Base-by-base conservation (phyloP, 92 coral and sea anemone genomes). In the Parazoanthus atlanticus region DNA sequence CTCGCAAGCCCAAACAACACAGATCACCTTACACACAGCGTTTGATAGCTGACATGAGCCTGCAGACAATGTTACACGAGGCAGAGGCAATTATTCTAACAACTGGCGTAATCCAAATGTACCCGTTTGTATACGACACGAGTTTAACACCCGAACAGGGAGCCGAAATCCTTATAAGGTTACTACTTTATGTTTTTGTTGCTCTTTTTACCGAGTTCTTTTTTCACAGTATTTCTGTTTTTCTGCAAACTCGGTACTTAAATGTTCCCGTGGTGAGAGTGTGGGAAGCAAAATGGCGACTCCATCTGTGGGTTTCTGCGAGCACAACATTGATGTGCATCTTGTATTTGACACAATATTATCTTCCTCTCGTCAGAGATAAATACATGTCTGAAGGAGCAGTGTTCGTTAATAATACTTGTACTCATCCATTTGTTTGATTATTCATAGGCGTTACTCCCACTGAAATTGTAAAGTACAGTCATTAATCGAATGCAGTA, bases 271-370 rank as follows among this genome's bases (percentile, higher is more conserved):
- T 82, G 25, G 76, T 34, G 23, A 82, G 58, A 82, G 86, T 82
- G 7, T 82, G 86, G 86, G 43, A 82, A 28, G 58, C 86, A 34
- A 82, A 40, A 65, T 82, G 86, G 86, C 56, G 58, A 7, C 86
- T 82, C 32, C 86, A 82, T 41, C 58, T 82, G 10, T 82, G 86
- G 76, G 76, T 82, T 25, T 82, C 86, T 23, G 36, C 58, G 32
- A 82, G 86, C 47, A 82, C 86, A 21, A 66, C 76, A 21, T n/a
- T 82, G 86, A 82, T 82, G 86, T 82, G 86, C 32, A 38, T 82
- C 6, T n/a, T 61, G 30, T 82, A 30, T 66, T 69, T 82, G 71
- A 61, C 75, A 12, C 26, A 61, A 40, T 12, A 82, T 34, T 82
- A 64, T 41, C 71, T 82, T 61, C 76, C 86, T 64, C 38, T 82